Evolutionary conservation across 2,113 vertebrate species (phyloP), one percentile per base, ranked within the genome.

Genomic region (Zootoca vivipara): DNA sequence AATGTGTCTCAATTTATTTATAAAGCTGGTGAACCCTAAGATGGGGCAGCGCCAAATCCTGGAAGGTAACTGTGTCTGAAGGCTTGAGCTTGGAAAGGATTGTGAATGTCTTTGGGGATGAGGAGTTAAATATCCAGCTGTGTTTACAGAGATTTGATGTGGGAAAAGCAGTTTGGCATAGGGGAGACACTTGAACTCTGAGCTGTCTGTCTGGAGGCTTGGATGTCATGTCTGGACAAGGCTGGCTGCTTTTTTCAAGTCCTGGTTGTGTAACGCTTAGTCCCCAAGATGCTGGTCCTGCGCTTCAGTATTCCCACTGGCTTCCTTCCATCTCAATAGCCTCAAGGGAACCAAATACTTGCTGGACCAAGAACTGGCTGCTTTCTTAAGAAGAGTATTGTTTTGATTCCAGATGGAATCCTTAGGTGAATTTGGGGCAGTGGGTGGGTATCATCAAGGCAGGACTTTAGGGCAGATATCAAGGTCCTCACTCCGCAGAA

Each of bases 41-140:
- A n/a, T 38, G 33, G 74, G 52, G 62, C 77, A 35, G 46, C 62
- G 69, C 40, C 81, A 69, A 78, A 78, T 40, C 83, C 38, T 77
- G 81, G 81, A 88, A 88, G 87, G 81, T 88, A 52, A 83, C n/a
- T 80, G 24, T 78, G 73, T 83, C 81, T 83, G 80, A 78, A 78
- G 72, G 38, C 33, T 67, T 88, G 58, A 24, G 28, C 62, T 88
- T 78, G 73, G 58, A 83, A 69, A 67, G 33, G 81, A 78, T n/a
- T 88, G 40, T 69, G 65, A 83, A 78, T 3, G 7, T 82, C 86
- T 88, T 83, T 67, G 20, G 62, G 82, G 81, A 38, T 46, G 72
- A 83, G 81, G n/a, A 83, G 87, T 83, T 88, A 88, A 88, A 88
- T 73, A 78, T 75, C 81, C 87, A 88, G 87, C 87, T 88, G 81